Base-by-base conservation (phyloP, 2,113 vertebrate genomes). In the Rhabdomys dilectus region DNA sequence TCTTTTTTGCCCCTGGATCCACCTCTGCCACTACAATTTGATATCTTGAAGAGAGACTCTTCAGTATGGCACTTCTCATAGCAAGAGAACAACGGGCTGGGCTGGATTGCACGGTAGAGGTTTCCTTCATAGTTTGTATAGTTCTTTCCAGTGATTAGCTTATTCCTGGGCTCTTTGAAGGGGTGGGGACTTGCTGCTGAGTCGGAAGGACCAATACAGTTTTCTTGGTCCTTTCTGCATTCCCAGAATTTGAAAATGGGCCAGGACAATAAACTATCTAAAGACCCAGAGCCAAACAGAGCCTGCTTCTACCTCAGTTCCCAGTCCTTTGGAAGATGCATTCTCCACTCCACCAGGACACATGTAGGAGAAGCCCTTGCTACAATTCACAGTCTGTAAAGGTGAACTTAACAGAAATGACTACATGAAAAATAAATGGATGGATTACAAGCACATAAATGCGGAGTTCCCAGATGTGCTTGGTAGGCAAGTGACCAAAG, bases 371-470 rank as follows among this genome's bases (percentile, higher is more conserved):
- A 53, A 76, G 60, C 53, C 3, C 11, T 56, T 42, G 56, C 68
- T 15, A 7, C 56, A 60, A 84, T 95, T 42, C 45, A 2, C 10
- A 92, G 66, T 45, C 80, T 88, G 53, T 94, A 31, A 70, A 91
- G 53, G 72, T 86, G 7, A 94, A 58, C 45, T 72, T 73, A 87
- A 75, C 68, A 75, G 86, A 91, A 96, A 56, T 19, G 22, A 89
- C 68, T 22, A 42, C 4, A 66, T 48, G 42, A 2, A 29, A 81
- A 64, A 19, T 29, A 31, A 68, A 17, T 45, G 7, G 42, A 22
- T 70, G 7, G 24, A 66, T 82, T 53, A 36, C 8, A 88, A 82
- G 26, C 95, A 60, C 24, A 53, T 5, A 80, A 76, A 81, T 56
- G 62, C 48, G 31, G 21, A 36, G 19, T 88, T 58, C 87, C 80